Percentiles rank a stretch among this genome's conserved stretches.
Conservation (phyloP, 1,140 invertebrate species). For the Pararge aegeria region DNA sequence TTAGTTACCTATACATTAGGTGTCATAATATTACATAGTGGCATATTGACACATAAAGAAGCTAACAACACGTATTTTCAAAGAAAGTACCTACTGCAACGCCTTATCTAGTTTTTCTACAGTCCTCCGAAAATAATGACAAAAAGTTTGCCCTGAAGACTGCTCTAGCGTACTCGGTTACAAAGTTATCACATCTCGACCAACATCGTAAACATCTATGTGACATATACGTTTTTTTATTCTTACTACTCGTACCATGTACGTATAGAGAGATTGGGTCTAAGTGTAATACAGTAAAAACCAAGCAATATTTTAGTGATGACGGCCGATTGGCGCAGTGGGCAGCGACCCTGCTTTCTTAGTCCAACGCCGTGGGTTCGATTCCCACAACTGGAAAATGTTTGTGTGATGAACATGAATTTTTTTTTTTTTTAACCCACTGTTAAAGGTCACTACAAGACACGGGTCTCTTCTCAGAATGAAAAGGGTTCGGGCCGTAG, state of each 20-base stretch:
- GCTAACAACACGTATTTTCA: background rate
- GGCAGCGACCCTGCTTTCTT: too few species aligned
- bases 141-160: background rate
- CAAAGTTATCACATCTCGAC: background rate
- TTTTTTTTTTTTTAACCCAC: too few species aligned
- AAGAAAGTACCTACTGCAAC: background rate
- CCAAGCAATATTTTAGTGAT: background rate
- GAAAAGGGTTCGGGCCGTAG: too few species aligned
- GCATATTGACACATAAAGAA: background rate
- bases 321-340: too few species aligned
- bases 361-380: too few species aligned
- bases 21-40: background rate
- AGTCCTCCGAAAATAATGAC: background rate
- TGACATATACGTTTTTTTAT: background rate
- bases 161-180: background rate
- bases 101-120: conserved; percentile 1
- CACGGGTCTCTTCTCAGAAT: too few species aligned
- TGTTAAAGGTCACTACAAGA: too few species aligned
- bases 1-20: too few species aligned
- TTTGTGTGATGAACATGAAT: too few species aligned
- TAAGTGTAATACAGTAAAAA: background rate
- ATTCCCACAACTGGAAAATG: too few species aligned
- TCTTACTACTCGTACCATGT: background rate
- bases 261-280: background rate
- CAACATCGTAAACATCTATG: conserved; percentile 3